A percentile compares a stretch with the other conserved stretches of the same genome.
Conservation (phyloP, 2,888 invertebrate species). For the Drosophila atripex region DNA sequence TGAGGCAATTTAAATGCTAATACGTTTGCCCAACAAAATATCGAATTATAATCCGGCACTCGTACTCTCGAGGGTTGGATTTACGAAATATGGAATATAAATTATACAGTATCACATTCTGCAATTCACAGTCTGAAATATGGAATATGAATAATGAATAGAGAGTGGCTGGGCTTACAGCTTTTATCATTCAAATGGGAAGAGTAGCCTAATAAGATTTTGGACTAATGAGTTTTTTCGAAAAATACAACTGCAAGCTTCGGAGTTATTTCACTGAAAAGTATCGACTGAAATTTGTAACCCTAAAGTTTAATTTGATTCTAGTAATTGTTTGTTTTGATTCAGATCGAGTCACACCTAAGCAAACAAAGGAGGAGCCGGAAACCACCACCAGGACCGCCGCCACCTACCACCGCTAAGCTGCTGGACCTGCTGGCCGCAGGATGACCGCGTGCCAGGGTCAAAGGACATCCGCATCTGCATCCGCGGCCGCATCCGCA, state of each 20-base stretch:
- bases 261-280: not conserved
- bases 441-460: conserved; percentile 43
- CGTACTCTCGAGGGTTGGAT: conserved; percentile 21
- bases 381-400: conserved; percentile 1
- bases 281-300: not conserved
- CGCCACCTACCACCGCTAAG: conserved; percentile 25
- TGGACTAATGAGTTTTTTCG: conserved; percentile 26
- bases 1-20: conserved; percentile 77
- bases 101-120: too few species aligned
- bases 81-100: conserved; percentile 16
- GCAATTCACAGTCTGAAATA: not conserved
- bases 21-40: conserved; percentile 64
- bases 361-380: not conserved
- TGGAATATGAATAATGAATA: conserved; percentile 46
- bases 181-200: conserved; percentile 34
- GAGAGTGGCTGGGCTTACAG: conserved; percentile 44
- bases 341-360: conserved; percentile 1
- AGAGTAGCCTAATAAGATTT: conserved; percentile 54
- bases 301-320: not conserved
- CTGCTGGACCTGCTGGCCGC: conserved; percentile 47
- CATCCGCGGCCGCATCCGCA: conserved; percentile 18
- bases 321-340: conserved; percentile 1
- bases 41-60: conserved; percentile 70
- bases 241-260: not conserved
- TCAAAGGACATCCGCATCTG: conserved; percentile 33